Evolutionary conservation across 2,797 vertebrate species (phyloP), one percentile per base, ranked within the genome.

Genomic region (Sebastes reedi): DNA sequence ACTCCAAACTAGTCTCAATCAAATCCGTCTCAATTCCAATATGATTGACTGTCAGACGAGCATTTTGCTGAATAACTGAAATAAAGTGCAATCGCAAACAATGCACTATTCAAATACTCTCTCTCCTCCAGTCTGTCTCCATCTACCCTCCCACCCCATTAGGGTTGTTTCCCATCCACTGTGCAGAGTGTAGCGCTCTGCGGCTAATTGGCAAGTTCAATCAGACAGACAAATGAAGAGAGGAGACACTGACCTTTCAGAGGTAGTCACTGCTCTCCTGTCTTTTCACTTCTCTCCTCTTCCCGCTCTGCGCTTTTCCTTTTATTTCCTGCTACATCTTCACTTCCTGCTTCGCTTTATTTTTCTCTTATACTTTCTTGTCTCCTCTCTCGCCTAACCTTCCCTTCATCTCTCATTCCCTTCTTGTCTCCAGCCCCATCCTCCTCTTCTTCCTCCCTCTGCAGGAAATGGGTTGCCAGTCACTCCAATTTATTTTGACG

Each of bases 131-230:
- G 60, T 39, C 39, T 46, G 64, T 81, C 77, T 82, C 77, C 54
- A 71, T 88, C 72, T 67, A 14, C 46, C 77, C 54, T 46, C 56
- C 81, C 34, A 81, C 75, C 72, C 83, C 93, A 95, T 95, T 91
- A 94, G 93, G 89, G 88, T 93, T 93, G 87, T 93, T 93, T 93
- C 89, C 92, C 88, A 79, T 92, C 91, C 90, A 71, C 79, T 85
- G 78, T 89, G 83, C 76, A 85, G 86, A 90, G 80, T 83, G 88
- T 82, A 80, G 78, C 50, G 29, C 85, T 89, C 87, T 87, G 82
- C 83, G 75, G 86, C 91, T 95, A 96, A 95, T 95, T 94, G 94
- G 91, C 87, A 90, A 92, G 91, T 93, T 95, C 94, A 95, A 94
- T 95, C 94, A 94, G 87, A 91, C 83, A 94, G 94, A 94, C 93